These are phyloP conservation scores for Tringa solitaria DNA, from an alignment of 2,113 vertebrate genomes.

Conservation along the genomic window DNA sequence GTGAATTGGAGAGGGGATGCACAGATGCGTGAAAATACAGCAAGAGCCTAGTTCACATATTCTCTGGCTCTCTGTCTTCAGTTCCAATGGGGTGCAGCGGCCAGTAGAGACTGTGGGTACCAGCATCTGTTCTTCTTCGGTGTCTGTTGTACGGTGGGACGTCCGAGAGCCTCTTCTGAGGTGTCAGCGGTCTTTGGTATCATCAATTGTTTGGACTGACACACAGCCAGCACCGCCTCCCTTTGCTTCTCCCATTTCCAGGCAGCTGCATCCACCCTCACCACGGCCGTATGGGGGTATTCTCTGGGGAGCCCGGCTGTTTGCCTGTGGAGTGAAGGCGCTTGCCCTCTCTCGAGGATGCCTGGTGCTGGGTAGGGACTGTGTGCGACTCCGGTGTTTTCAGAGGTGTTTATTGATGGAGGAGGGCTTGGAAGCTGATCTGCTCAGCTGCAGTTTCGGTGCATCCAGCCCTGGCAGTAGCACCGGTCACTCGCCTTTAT, in stretches of 20 bases:
- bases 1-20: background rate
- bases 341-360: background rate
- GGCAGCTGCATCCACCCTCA: background rate
- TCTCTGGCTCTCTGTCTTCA: background rate
- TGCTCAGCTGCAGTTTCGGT: accelerated
- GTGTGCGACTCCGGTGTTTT: accelerated
- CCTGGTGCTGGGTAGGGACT: background rate
- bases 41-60: accelerated
- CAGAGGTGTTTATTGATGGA: accelerated
- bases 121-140: accelerated
- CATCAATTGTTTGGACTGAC: accelerated
- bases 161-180: background rate
- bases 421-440: accelerated
- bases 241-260: background rate
- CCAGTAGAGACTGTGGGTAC: accelerated
- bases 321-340: background rate
- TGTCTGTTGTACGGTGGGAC: background rate
- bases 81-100: accelerated
- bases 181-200: background rate
- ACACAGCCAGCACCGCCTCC: accelerated
- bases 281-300: accelerated
- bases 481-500: accelerated
- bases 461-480: background rate
- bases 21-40: background rate
- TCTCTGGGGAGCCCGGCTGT: background rate